Evolutionary conservation across 2,888 invertebrate genomes (phyloP).

Genomic region (Oxyteleia sp.): DNA sequence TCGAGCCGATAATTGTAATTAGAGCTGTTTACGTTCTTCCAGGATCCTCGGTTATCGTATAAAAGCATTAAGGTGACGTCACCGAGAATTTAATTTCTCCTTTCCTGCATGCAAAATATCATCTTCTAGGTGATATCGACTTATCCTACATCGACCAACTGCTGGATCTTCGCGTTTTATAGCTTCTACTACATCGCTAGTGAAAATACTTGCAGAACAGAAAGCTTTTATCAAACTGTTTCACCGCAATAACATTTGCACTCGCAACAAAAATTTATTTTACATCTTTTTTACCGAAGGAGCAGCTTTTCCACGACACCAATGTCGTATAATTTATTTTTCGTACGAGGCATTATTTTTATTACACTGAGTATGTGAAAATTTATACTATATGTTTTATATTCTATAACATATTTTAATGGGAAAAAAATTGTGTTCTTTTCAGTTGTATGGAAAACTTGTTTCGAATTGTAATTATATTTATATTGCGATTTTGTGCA

Average conservation of each 20-base stretch:
- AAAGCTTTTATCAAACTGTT: neutral
- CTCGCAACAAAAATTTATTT: too few species aligned
- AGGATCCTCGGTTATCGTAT: conserved; percentile 5
- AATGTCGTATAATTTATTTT: too few species aligned
- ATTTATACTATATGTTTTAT: too few species aligned
- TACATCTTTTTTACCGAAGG: too few species aligned
- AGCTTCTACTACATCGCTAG: neutral
- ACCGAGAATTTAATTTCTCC: neutral
- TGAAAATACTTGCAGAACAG: neutral
- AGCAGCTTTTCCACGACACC: too few species aligned
- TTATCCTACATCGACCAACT: conserved; percentile 1
- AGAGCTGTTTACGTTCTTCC: neutral
- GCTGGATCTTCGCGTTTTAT: conserved; percentile 3
- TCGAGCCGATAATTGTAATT: neutral
- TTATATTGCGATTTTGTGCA: too few species aligned
- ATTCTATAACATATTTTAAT: too few species aligned
- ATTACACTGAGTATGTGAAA: too few species aligned
- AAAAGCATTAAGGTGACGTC: conserved; percentile 8
- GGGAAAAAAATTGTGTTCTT: too few species aligned
- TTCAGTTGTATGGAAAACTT: too few species aligned
- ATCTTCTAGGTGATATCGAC: neutral
- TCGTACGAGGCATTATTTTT: too few species aligned
- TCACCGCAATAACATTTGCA: neutral
- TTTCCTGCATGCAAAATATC: conserved; percentile 4
- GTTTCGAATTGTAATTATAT: too few species aligned